Evolutionary conservation across 2,113 vertebrate genomes (phyloP).

Genomic region (Tor tambroides): DNA sequence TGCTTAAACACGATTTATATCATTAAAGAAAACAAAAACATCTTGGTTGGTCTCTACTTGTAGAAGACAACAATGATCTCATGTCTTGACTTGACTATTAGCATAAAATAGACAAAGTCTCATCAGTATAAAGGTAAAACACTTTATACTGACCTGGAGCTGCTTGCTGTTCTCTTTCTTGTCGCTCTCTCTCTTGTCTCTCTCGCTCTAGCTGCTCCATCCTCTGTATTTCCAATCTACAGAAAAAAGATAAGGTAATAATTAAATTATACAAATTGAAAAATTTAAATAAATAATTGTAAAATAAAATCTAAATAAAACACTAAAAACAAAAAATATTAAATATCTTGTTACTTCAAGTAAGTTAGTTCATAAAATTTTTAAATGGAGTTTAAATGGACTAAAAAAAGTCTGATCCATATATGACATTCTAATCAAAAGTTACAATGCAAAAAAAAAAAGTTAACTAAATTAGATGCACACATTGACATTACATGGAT

Average conservation of each 20-base stretch:
- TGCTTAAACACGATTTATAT: not conserved
- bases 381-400: not conserved
- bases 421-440: not conserved
- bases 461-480: no score
- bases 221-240: constrained; percentile 76
- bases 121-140: no score
- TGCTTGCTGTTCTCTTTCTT: constrained; percentile 74
- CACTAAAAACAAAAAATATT: no score
- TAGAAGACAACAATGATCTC: not conserved
- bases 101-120: no score
- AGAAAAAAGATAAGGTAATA: not conserved
- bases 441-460: no score
- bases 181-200: constrained; percentile 68
- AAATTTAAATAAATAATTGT: not conserved
- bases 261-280: not conserved
- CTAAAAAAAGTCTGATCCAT: not conserved
- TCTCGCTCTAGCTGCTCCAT: constrained; percentile 71
- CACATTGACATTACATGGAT: no score
- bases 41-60: no score
- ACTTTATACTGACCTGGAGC: constrained; percentile 70
- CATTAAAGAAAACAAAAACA: no score
- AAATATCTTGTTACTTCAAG: not conserved
- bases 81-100: no score
- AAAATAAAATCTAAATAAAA: not conserved
- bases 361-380: not conserved